Evolutionary conservation across 1,140 invertebrate genomes (phyloP), one percentile per base, ranked within the genome.

Genomic region (Drosophila quadrilineata): DNA sequence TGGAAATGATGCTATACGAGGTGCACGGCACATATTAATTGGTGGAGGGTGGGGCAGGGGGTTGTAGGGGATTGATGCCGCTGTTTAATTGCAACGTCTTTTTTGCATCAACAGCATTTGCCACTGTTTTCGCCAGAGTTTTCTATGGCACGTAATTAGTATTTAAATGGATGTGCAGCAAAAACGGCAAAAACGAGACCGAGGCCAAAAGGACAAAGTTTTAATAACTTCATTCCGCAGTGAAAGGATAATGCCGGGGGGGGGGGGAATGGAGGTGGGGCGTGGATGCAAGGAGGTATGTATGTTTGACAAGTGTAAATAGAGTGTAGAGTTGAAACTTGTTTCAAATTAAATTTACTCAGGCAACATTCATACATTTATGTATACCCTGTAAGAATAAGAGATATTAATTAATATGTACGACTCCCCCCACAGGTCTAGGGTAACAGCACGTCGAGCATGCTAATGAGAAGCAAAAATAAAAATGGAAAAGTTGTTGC

Each of bases 181-280:
- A 29, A 22, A 26, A 35, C 19, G 41, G 6, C 6, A 49, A 26
- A 5, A 28, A 31, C 26, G 16, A 19, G 17, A 17, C 8, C 22
- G 45, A 16, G 21, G 41, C 6, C 48, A 46, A 36, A n/a, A 41
- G 57, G 29, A 49, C 35, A 79, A 67, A 79, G 35, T 79, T 82
- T 71, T 75, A 54, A 82, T 82, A 75, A 82, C 72, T 75, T 45
- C 49, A 66, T 60, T 69, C 28, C 17, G 21, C 21, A 35, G 56
- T 26, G 17, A 35, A 8, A 54, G 24, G 16, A 10, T 16, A 3
- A 14, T n/a, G n/a, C n/a, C n/a, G 31, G 10, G 12, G 8, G 9
- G 1, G n/a, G 12, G 38, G 12, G n/a, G 22, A n/a, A 40, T n/a
- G n/a, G 3, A 21, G 3, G 22, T 3, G 0, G 19, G 22, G 4